Evolutionary conservation across 2,113 vertebrate species (phyloP).

Genomic region (Upupa epops): DNA sequence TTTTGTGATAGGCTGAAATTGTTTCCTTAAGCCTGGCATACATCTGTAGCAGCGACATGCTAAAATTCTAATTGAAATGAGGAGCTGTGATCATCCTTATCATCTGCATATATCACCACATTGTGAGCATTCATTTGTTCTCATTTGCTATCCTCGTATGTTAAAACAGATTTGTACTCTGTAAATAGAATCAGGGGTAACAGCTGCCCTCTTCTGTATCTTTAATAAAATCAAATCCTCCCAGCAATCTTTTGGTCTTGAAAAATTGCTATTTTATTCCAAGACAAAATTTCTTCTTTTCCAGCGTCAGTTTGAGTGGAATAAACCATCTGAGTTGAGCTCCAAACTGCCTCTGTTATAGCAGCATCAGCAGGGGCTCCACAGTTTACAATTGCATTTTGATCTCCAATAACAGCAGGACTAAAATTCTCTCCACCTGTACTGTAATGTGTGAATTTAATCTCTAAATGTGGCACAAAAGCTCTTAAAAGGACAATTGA

Average conservation of each 20-base stretch:
- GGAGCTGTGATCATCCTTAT: slow-evolving; percentile 32
- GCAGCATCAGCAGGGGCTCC: background rate
- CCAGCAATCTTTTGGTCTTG: background rate
- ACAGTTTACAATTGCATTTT: slow-evolving; percentile 32
- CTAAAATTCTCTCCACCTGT: slow-evolving; percentile 35
- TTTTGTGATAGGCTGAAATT: background rate
- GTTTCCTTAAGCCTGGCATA: slow-evolving; percentile 7
- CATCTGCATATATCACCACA: slow-evolving; percentile 21
- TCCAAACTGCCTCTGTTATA: background rate
- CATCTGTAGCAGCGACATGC: slow-evolving; percentile 9
- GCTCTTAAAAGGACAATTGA: slow-evolving; percentile 9
- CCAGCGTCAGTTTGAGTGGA: background rate
- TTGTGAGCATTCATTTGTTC: slow-evolving; percentile 35
- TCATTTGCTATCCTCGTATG: background rate
- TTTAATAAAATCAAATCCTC: slow-evolving; percentile 2
- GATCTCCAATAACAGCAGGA: slow-evolving; percentile 37
- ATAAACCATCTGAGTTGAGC: background rate
- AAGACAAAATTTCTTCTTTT: background rate
- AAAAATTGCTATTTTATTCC: slow-evolving; percentile 15
- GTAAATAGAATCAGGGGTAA: slow-evolving; percentile 45
- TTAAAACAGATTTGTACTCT: slow-evolving; percentile 29
- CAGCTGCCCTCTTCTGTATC: slow-evolving; percentile 34
- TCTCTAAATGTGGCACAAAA: slow-evolving; percentile 14
- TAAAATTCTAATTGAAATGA: slow-evolving; percentile 39
- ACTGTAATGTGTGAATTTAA: slow-evolving; percentile 6